Evolutionary conservation across 2,888 invertebrate genomes (phyloP).

Genomic region (Rotaria socialis): DNA sequence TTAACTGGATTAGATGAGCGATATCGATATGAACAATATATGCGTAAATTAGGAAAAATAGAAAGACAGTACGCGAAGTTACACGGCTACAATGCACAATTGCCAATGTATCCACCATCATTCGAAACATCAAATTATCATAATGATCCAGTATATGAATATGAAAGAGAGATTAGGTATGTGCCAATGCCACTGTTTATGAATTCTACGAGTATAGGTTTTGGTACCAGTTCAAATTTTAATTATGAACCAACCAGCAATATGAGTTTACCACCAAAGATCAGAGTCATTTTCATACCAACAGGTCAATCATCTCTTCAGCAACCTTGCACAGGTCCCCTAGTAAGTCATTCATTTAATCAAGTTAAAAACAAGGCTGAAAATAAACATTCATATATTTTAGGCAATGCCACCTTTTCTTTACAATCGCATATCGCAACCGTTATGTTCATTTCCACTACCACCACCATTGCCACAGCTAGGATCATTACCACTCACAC

Average conservation of each 20-base stretch:
- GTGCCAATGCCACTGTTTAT: neutral
- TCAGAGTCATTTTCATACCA: neutral
- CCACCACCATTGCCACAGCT: slow-evolving; percentile 22
- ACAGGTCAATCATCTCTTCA: neutral
- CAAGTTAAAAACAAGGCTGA: neutral
- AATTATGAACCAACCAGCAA: too few relatives aligned
- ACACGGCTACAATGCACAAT: neutral
- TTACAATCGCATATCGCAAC: slow-evolving; percentile 19
- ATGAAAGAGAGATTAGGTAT: neutral
- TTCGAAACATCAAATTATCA: too few relatives aligned
- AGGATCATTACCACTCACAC: neutral
- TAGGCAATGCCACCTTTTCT: slow-evolving; percentile 17
- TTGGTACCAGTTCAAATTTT: neutral
- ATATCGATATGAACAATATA: neutral
- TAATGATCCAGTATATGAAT: neutral
- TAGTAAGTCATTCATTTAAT: neutral
- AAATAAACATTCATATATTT: neutral
- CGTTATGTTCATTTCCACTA: neutral
- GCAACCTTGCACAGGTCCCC: neutral
- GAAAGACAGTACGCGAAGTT: neutral
- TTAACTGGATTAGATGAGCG: neutral
- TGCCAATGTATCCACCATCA: neutral
- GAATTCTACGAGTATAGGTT: neutral
- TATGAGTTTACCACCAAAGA: neutral
- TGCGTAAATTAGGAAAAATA: neutral